Conservation (phyloP, 2,797 vertebrate genomes). For the Chanos chanos region DNA sequence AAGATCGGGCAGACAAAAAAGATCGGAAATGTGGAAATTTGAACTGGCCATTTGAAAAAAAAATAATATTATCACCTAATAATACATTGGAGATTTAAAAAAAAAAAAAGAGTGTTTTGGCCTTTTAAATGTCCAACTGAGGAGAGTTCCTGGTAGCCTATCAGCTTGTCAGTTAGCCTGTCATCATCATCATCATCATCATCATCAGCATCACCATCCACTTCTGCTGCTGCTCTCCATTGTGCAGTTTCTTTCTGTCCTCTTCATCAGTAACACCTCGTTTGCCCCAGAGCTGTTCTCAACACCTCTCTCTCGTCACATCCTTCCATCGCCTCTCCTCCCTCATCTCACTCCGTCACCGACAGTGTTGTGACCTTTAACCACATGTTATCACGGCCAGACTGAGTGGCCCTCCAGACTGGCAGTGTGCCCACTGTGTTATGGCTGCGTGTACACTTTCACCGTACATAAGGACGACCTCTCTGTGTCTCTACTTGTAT, state of each 20-base stretch:
- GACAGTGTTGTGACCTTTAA: constrained; percentile 11
- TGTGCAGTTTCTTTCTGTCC: constrained; percentile 58
- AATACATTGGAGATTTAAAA: too few species aligned
- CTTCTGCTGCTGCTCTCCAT: constrained; percentile 33
- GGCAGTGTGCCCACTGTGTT: constrained; percentile 7
- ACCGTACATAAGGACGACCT: constrained; percentile 21
- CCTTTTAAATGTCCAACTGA: too few species aligned
- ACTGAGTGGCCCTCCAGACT: constrained; percentile 22
- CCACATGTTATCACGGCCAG: constrained; percentile 7
- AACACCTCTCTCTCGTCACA: constrained; percentile 32
- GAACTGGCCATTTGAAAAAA: too few species aligned
- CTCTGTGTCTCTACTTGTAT: constrained; percentile 6
- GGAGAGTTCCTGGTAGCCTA: too few species aligned
- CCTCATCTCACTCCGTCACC: neutral
- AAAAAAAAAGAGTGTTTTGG: too few species aligned
- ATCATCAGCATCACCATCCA: neutral
- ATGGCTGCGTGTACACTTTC: constrained; percentile 16
- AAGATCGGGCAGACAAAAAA: too few species aligned
- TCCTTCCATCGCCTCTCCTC: constrained; percentile 1
- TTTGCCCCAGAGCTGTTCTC: constrained; percentile 42
- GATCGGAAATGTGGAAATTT: too few species aligned
- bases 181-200: too few species aligned
- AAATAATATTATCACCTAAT: too few species aligned
- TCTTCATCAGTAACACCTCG: constrained; percentile 49
- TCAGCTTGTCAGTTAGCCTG: too few species aligned